phyloP scores from a whole-genome alignment of 2,888 invertebrate species.

The Cantharis nigra region DNA sequence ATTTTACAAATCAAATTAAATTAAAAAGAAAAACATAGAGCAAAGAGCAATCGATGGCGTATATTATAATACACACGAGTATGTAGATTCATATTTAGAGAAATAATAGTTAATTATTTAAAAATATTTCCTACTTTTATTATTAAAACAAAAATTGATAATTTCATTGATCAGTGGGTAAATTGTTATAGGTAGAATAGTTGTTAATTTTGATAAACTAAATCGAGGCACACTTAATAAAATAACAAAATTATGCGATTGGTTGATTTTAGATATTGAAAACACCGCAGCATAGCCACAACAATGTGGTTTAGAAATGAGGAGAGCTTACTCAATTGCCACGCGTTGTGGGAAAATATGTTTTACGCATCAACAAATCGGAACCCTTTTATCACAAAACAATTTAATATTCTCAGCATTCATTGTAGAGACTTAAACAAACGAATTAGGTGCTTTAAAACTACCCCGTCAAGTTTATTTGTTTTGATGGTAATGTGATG shows the following conservation, averaged over 20 bases:
- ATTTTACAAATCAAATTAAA: too few species aligned
- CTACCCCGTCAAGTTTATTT: constrained; percentile 31
- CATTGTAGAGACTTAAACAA: constrained; percentile 25
- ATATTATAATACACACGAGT: too few species aligned
- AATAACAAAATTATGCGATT: neutral
- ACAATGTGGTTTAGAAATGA: constrained; percentile 24
- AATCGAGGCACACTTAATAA: neutral
- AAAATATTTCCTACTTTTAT: neutral
- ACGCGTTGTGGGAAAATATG: constrained; percentile 35
- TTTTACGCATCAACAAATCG: constrained; percentile 29
- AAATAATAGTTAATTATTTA: too few species aligned
- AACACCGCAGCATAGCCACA: constrained; percentile 17
- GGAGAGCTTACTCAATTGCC: constrained; percentile 23
- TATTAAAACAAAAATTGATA: neutral
- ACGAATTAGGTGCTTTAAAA: constrained; percentile 20
- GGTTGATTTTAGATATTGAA: constrained; percentile 15
- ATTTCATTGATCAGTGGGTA: neutral
- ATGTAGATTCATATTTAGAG: too few species aligned
- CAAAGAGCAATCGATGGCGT: too few species aligned
- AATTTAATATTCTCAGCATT: constrained; percentile 27
- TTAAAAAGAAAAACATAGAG: too few species aligned
- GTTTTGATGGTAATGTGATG: constrained; percentile 36
- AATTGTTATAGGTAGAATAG: neutral
- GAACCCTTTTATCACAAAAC: constrained; percentile 27
- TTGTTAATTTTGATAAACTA: neutral